A percentile compares a stretch with the other conserved stretches of the same genome.
phyloP scores from a whole-genome alignment of 2,888 invertebrate genomes.

The Agrenia bidenticulata region DNA sequence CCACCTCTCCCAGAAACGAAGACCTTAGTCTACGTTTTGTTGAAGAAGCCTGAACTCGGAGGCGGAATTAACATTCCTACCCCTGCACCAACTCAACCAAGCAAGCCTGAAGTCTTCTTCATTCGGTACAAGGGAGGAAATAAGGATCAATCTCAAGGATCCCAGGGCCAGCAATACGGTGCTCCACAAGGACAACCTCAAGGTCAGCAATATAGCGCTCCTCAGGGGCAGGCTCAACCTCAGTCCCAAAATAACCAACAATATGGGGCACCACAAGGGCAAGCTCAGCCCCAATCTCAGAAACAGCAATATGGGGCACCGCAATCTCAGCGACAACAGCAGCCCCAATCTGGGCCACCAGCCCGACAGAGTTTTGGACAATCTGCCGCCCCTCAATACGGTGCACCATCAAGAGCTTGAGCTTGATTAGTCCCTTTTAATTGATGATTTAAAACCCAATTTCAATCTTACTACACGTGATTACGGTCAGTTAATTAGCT shows the following conservation, averaged over 20 bases:
- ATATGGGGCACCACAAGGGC: constrained; percentile 17
- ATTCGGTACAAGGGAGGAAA: constrained; percentile 71
- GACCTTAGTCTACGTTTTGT: constrained; percentile 68
- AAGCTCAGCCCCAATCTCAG: constrained; percentile 17
- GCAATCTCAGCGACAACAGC: constrained; percentile 24
- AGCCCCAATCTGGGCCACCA: constrained; percentile 13
- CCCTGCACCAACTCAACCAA: constrained; percentile 55
- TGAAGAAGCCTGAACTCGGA: constrained; percentile 82
- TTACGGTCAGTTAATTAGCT: too few species aligned
- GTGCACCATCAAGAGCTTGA: neutral
- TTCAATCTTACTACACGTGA: too few species aligned
- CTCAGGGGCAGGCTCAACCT: constrained; percentile 25
- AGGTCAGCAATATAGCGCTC: constrained; percentile 21
- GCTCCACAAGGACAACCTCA: constrained; percentile 29
- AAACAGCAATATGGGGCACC: constrained; percentile 20
- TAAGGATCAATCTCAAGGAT: constrained; percentile 55
- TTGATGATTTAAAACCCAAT: too few species aligned
- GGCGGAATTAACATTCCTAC: constrained; percentile 75
- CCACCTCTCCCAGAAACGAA: constrained; percentile 51
- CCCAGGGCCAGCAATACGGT: constrained; percentile 23
- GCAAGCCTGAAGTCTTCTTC: constrained; percentile 68
- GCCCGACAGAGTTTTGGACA: neutral
- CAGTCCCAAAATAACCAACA: constrained; percentile 15
- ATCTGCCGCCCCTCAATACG: constrained; percentile 17
- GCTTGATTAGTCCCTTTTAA: too few species aligned